phyloP scores from a whole-genome alignment of 1,140 invertebrate species.

The Brachionus paranguensis region DNA sequence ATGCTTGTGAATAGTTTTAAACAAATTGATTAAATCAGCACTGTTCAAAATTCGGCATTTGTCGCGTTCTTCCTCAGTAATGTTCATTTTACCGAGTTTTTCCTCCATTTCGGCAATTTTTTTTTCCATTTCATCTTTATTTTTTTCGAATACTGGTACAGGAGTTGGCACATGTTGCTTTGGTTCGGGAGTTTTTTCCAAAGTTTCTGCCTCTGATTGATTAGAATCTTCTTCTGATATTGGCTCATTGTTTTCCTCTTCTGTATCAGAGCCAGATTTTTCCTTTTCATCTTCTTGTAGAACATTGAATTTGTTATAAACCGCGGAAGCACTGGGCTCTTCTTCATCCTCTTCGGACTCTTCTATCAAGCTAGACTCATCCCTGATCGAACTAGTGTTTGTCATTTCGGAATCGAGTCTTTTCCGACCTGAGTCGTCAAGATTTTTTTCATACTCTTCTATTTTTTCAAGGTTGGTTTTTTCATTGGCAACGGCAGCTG shows the following conservation, averaged over 20 bases:
- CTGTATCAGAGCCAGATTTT: slow-evolving; percentile 9
- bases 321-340: neutral
- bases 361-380: neutral
- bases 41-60: slow-evolving; percentile 1
- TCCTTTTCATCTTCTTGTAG: slow-evolving; percentile 16
- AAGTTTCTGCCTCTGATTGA: slow-evolving; percentile 15
- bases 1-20: slow-evolving; percentile 24
- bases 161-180: neutral
- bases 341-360: neutral
- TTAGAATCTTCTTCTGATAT: slow-evolving; percentile 36
- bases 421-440: slow-evolving; percentile 40
- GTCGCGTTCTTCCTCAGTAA: neutral
- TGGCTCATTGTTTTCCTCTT: slow-evolving; percentile 58
- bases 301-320: neutral
- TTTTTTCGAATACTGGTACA: neutral
- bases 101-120: neutral
- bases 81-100: slow-evolving; percentile 29
- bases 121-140: neutral
- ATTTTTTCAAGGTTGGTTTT: slow-evolving; percentile 42
- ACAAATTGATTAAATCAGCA: slow-evolving; percentile 17
- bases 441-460: slow-evolving; percentile 39
- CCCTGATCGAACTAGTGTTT: neutral
- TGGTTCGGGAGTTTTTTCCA: neutral
- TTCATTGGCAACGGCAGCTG: slow-evolving; percentile 60
- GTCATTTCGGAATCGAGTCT: slow-evolving; percentile 38